phyloP scores from a whole-genome alignment of 2,113 vertebrate species.

The Sander vitreus region DNA sequence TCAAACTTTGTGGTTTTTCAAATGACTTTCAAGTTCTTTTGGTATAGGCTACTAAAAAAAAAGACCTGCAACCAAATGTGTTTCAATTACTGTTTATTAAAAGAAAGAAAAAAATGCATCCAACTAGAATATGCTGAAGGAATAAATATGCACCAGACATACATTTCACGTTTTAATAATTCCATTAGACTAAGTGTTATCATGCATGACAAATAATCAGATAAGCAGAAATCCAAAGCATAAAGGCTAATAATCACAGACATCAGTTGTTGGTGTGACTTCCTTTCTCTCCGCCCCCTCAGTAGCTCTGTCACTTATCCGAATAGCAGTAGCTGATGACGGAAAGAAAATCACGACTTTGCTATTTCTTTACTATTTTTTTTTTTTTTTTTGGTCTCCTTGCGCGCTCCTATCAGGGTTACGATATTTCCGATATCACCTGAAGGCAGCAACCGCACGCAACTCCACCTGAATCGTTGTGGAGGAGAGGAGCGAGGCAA shows the following conservation, averaged over 20 bases:
- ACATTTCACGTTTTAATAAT: background rate
- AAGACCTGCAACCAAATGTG: background rate
- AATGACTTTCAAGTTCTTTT: background rate
- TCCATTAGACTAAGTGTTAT: background rate
- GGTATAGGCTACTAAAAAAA: background rate
- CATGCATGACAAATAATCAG: background rate
- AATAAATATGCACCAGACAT: conserved; percentile 12
- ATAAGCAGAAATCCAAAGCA: conserved; percentile 9
- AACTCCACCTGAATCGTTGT: conserved; percentile 55
- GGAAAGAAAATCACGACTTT: conserved; percentile 28
- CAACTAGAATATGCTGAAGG: background rate
- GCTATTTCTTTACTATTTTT: background rate
- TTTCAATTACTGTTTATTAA: background rate
- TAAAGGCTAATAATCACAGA: conserved; percentile 23
- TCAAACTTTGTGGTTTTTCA: background rate
- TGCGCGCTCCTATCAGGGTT: conserved; percentile 3
- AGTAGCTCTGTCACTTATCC: conserved; percentile 16
- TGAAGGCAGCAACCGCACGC: conserved; percentile 64
- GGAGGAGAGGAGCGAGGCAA: conserved; percentile 54
- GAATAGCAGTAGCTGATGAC: background rate
- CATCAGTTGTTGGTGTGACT: conserved; percentile 44
- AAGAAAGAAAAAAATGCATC: background rate
- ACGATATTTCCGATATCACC: conserved; percentile 54
- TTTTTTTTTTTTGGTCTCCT: background rate
- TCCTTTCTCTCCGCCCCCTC: conserved; percentile 36